phyloP scores from a whole-genome alignment of 2,113 vertebrate species.

The Phasianus colchicus region DNA sequence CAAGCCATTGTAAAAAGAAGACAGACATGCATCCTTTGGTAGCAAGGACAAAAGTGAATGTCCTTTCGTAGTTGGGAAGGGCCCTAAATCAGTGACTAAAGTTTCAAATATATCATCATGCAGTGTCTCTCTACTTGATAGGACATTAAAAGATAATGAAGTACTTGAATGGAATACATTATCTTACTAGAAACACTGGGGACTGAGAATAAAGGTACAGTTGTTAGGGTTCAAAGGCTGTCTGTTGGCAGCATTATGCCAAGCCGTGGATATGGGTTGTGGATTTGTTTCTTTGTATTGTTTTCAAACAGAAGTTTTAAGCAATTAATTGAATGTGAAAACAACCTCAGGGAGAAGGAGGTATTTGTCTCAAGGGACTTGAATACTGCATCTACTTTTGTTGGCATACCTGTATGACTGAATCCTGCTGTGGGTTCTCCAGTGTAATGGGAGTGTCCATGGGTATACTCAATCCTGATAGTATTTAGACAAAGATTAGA shows the following conservation, averaged over 20 bases:
- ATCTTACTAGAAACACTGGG: not conserved
- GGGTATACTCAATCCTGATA: not conserved
- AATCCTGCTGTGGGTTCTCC: not conserved
- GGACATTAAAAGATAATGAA: not conserved
- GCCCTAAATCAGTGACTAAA: not conserved
- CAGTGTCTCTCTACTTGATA: not conserved
- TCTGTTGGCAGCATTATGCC: not conserved
- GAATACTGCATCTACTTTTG: not conserved
- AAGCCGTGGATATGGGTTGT: not conserved
- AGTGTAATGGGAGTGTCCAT: accelerated
- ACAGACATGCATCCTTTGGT: not conserved
- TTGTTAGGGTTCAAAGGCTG: not conserved
- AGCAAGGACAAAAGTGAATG: not conserved
- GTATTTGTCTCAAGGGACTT: not conserved
- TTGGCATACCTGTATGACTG: accelerated
- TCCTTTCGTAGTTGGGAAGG: not conserved
- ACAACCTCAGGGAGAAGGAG: not conserved
- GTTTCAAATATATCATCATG: not conserved
- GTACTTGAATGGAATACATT: not conserved
- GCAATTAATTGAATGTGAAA: not conserved
- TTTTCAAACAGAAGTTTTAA: not conserved
- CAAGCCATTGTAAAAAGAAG: not conserved
- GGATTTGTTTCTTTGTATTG: not conserved
- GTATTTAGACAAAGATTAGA: not conserved
- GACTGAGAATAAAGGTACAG: not conserved